phyloP scores from a whole-genome alignment of 1,140 invertebrate species.

The Drosophila prosaltans region DNA sequence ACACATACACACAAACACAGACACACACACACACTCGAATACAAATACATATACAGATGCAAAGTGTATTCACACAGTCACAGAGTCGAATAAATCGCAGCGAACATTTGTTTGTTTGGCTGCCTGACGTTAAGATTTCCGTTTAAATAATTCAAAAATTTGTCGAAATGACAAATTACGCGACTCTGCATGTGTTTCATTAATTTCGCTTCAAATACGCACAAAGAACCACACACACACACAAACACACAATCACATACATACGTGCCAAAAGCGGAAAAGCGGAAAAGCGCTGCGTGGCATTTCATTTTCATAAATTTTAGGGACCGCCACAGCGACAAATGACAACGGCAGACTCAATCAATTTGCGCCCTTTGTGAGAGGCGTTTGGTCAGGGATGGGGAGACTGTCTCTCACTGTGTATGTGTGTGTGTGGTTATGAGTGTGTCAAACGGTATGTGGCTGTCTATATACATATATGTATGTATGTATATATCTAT shows the following conservation, averaged over 20 bases:
- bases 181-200: constrained; percentile 73
- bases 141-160: constrained; percentile 77
- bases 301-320: constrained; percentile 76
- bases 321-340: constrained; percentile 64
- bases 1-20: neutral
- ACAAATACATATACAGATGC: constrained; percentile 26
- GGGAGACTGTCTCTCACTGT: constrained; percentile 3
- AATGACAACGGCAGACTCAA: constrained; percentile 76
- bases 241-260: constrained; percentile 22
- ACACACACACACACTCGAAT: constrained; percentile 15
- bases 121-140: constrained; percentile 69
- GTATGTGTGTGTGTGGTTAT: constrained; percentile 34
- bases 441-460: constrained; percentile 14
- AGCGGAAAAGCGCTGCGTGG: constrained; percentile 67
- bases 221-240: constrained; percentile 20
- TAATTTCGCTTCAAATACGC: constrained; percentile 54
- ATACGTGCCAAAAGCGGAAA: constrained; percentile 57
- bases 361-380: constrained; percentile 64
- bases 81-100: constrained; percentile 54
- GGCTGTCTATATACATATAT: constrained; percentile 13
- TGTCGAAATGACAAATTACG: constrained; percentile 78
- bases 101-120: constrained; percentile 41
- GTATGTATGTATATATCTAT: constrained; percentile 2
- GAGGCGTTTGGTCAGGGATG: constrained; percentile 7
- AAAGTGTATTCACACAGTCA: constrained; percentile 32